Evolutionary conservation across 2,888 invertebrate species (phyloP).

Genomic region (Apamea monoglypha): DNA sequence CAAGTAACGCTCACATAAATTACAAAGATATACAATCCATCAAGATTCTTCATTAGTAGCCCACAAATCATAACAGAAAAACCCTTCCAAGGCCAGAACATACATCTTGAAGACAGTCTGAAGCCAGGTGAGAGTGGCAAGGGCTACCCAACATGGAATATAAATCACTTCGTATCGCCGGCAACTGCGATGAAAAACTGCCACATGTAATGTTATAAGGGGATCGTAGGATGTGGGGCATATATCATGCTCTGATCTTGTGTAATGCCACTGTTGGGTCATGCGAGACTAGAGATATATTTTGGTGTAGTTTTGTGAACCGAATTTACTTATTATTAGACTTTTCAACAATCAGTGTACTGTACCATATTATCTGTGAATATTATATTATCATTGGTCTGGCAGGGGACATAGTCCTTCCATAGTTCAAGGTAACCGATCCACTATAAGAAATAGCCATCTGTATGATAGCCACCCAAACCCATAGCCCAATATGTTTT

Average conservation of each 20-base stretch:
- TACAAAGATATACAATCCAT: slow-evolving; percentile 18
- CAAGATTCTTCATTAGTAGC: slow-evolving; percentile 40
- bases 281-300: background rate
- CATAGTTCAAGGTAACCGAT: too few relatives aligned
- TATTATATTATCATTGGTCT: too few relatives aligned
- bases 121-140: slow-evolving; percentile 61
- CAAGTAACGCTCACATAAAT: background rate
- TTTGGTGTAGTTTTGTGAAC: background rate
- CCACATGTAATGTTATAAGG: slow-evolving; percentile 58
- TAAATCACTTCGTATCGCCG: slow-evolving; percentile 68
- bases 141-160: slow-evolving; percentile 61
- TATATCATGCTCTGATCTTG: slow-evolving; percentile 62
- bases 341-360: too few relatives aligned
- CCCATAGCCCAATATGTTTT: too few relatives aligned
- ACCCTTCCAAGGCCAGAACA: slow-evolving; percentile 35
- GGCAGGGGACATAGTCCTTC: too few relatives aligned
- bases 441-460: too few relatives aligned
- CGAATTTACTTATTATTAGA: too few relatives aligned
- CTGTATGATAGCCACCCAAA: too few relatives aligned
- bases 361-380: too few relatives aligned
- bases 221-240: slow-evolving; percentile 57
- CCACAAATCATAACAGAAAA: slow-evolving; percentile 41
- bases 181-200: slow-evolving; percentile 68
- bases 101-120: slow-evolving; percentile 42
- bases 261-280: slow-evolving; percentile 20